Base-by-base conservation (phyloP, 2,888 invertebrate genomes). In the Scotopteryx bipunctaria region DNA sequence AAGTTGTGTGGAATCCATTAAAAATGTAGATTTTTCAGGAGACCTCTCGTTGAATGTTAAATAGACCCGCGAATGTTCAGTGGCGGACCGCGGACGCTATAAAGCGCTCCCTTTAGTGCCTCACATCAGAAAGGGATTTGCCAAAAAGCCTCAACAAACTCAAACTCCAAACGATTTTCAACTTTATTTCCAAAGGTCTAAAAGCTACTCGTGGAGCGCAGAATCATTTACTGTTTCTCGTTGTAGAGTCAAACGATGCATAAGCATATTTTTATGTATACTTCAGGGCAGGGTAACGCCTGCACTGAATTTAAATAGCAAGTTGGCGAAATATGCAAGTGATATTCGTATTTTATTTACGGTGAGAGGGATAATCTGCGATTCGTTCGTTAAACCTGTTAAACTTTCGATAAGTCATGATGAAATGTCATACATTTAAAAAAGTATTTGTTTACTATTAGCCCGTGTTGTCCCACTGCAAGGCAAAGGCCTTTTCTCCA, bases 231-330 rank as follows among this genome's bases (percentile, higher is more conserved):
- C 14, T 44, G 42, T 32, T 40, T 27, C 43, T 47, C 38, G 54
- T 62, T 60, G 61, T 50, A 37, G 42, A 67, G 64, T 61, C 69
- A 64, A 70, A 66, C 61, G 63, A 66, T 69, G 73, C 68, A 72
- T 71, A 72, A 69, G 67, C 66, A 73, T 78, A 74, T 78, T 73
- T 73, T 69, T 72, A 73, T 74, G 65, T 72, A 73, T 68, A 69
- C 73, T 75, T 73, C 70, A 74, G 71, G 67, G 66, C 57, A 64
- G 71, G 66, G 69, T 71, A 76, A 66, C 66, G 73, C 68, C 66
- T 76, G 78, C 76, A 78, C 73, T 74, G 78, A 78, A 82, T 81
- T 78, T 72, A 71, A 80, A 81, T 73, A 64, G 64, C 61, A 62
- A 53, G 67, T 75, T 71, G 68, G 61, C 72, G 67, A 76, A 78